phyloP scores from a whole-genome alignment of 1,140 invertebrate species.

The Arctopsyche grandis region DNA sequence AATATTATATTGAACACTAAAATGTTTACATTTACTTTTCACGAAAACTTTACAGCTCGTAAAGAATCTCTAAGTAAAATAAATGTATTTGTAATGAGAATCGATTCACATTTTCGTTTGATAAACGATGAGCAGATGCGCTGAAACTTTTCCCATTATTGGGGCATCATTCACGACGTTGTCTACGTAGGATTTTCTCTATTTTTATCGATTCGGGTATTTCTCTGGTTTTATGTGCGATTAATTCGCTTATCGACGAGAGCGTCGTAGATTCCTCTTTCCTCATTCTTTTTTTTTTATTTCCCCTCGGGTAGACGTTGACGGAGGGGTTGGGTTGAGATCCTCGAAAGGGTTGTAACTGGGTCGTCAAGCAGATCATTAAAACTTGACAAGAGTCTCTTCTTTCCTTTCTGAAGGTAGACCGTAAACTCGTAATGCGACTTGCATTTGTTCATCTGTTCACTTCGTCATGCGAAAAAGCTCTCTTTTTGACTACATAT shows the following conservation, averaged over 20 bases:
- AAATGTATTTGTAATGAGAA: neutral
- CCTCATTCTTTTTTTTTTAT: neutral
- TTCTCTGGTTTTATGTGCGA: neutral
- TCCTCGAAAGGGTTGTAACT: neutral
- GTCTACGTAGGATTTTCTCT: neutral
- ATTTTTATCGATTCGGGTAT: neutral
- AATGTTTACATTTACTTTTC: neutral
- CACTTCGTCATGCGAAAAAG: neutral
- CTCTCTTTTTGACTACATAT: too few relatives aligned
- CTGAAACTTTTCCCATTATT: constrained; percentile 18
- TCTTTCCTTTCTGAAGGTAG: neutral
- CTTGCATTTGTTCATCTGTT: neutral
- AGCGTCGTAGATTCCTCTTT: neutral
- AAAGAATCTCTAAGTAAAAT: neutral
- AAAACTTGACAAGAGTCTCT: constrained; percentile 9
- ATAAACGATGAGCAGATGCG: constrained; percentile 26
- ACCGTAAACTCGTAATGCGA: neutral
- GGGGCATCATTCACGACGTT: neutral
- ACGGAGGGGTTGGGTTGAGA: neutral
- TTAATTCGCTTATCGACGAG: neutral
- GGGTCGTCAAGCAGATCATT: constrained; percentile 22
- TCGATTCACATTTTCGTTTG: constrained; percentile 5
- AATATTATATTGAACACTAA: too few relatives aligned
- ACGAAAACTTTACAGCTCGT: neutral
- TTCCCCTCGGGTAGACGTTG: neutral